phyloP scores from a whole-genome alignment of 2,113 vertebrate genomes.

The Irena cyanogastra region DNA sequence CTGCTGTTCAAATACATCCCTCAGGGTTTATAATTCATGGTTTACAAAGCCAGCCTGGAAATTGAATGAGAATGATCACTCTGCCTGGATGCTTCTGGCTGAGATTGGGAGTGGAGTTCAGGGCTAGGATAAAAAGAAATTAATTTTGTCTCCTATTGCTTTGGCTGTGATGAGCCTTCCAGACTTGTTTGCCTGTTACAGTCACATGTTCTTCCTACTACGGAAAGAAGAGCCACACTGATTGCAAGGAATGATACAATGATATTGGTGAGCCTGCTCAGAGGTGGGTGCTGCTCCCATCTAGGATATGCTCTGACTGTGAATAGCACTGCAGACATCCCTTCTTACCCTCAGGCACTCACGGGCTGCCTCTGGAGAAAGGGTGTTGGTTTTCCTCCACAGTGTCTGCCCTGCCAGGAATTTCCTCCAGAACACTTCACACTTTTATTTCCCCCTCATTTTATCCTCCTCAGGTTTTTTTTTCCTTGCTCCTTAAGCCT shows the following conservation, averaged over 20 bases:
- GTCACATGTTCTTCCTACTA: not conserved
- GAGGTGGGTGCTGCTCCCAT: not conserved
- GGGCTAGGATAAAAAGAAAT: not conserved
- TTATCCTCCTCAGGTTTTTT: not conserved
- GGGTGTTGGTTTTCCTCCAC: not conserved
- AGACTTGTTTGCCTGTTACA: not conserved
- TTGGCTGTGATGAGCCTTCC: not conserved
- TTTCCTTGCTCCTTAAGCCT: not conserved
- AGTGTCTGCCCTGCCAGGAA: slow-evolving; percentile 15
- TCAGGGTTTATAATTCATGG: not conserved
- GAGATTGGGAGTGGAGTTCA: not conserved
- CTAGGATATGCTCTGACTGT: not conserved
- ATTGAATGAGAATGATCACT: not conserved
- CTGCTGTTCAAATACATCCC: not conserved
- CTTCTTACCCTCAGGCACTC: not conserved
- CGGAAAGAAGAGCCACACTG: not conserved
- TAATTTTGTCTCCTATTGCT: not conserved
- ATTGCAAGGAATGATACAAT: not conserved
- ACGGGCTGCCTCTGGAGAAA: not conserved
- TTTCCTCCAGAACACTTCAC: slow-evolving; percentile 48
- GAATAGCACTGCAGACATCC: not conserved
- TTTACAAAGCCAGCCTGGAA: slow-evolving; percentile 10
- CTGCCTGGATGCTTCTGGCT: not conserved
- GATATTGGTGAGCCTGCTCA: not conserved
- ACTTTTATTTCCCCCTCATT: slow-evolving; percentile 8